A percentile compares a stretch with the other conserved stretches of the same genome.
These are phyloP conservation scores for Trachops cirrhosus DNA, from an alignment of 2,797 vertebrate species.

Conservation along the genomic window DNA sequence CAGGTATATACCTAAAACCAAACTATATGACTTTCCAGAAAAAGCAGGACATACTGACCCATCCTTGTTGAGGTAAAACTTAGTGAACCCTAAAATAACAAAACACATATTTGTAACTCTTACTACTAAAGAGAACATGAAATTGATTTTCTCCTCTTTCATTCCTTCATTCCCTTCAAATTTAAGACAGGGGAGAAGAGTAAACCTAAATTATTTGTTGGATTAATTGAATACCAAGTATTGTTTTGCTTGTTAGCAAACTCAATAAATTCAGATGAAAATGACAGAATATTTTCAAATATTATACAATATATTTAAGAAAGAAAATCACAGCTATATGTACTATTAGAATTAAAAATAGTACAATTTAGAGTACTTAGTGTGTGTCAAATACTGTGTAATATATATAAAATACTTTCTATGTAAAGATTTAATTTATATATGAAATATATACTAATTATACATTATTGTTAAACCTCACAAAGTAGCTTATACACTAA, in stretches of 20 bases:
- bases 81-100: slow-evolving; percentile 9
- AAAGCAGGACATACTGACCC: not conserved
- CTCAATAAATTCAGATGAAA: slow-evolving; percentile 44
- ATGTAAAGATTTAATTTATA: not conserved
- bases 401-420: not conserved
- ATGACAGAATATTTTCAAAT: slow-evolving; percentile 23
- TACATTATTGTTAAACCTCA: slow-evolving; percentile 12
- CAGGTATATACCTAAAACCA: not conserved
- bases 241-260: slow-evolving; percentile 9
- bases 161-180: not conserved
- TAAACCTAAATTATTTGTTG: not conserved
- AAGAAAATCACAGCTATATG: slow-evolving; percentile 28
- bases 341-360: not conserved
- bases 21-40: not conserved
- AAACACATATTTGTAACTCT: slow-evolving; percentile 4
- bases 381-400: not conserved
- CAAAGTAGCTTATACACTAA: not conserved
- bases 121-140: not conserved
- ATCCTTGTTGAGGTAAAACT: not conserved
- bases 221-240: not conserved
- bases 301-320: slow-evolving; percentile 5
- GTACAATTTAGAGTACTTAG: not conserved
- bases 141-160: not conserved
- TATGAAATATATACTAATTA: not conserved
- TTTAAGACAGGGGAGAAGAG: not conserved